Evolutionary conservation across 2,888 invertebrate genomes (phyloP).

Genomic region (Drosophila neonasuta): DNA sequence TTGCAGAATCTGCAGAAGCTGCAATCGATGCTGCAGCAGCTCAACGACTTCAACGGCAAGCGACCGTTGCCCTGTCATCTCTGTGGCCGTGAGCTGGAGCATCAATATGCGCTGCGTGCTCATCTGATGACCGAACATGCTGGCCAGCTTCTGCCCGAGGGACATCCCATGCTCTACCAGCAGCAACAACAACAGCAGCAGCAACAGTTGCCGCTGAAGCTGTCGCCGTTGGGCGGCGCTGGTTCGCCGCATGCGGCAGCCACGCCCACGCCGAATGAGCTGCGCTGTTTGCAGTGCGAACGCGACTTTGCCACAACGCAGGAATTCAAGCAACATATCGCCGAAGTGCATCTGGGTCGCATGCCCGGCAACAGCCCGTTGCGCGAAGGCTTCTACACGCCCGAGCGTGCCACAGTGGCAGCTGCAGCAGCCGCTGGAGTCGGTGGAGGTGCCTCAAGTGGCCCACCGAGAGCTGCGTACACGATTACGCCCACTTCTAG

Average conservation of each 20-base stretch:
- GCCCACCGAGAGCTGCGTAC: conserved; percentile 82
- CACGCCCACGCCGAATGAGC: conserved; percentile 59
- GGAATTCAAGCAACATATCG: conserved; percentile 88
- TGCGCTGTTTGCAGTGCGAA: conserved; percentile 81
- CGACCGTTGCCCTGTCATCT: conserved; percentile 85
- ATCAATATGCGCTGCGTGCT: conserved; percentile 86
- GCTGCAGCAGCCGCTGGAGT: conserved; percentile 18
- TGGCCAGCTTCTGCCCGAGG: conserved; percentile 51
- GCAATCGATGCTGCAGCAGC: conserved; percentile 94
- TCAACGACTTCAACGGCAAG: conserved; percentile 89
- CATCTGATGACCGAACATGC: conserved; percentile 82
- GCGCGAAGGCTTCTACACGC: conserved; percentile 82
- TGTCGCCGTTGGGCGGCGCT: conserved; percentile 68
- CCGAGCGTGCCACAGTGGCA: conserved; percentile 81
- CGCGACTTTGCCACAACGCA: conserved; percentile 86
- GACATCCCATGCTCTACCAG: conserved; percentile 66
- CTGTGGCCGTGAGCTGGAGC: conserved; percentile 88
- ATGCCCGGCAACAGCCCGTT: conserved; percentile 76
- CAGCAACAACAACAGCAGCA: conserved; percentile 53
- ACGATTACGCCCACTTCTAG: conserved; percentile 89
- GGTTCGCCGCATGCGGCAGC: conserved; percentile 53
- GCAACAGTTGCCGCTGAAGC: conserved; percentile 63
- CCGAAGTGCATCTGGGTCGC: conserved; percentile 84
- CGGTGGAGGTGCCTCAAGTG: neutral
- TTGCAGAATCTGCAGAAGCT: conserved; percentile 90